These are phyloP conservation scores for Ichneumon xanthorius DNA, from an alignment of 2,888 invertebrate species.

Conservation along the genomic window DNA sequence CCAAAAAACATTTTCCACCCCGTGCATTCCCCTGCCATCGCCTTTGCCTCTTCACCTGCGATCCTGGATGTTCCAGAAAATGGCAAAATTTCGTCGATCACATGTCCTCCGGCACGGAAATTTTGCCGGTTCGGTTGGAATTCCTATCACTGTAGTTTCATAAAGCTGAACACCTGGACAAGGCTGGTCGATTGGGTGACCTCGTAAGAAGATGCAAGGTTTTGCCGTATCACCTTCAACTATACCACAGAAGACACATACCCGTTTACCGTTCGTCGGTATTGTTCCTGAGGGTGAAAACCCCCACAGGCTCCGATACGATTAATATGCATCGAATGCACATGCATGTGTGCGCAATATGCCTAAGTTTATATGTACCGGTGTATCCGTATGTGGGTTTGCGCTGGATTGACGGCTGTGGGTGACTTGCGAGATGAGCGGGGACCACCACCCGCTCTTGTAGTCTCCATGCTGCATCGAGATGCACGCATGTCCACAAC, in stretches of 20 bases:
- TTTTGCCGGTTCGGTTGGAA: background rate
- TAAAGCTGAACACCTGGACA: background rate
- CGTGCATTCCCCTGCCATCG: background rate
- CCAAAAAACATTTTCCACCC: background rate
- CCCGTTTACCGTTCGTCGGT: background rate
- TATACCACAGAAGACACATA: background rate
- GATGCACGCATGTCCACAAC: conserved; percentile 27
- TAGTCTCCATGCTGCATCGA: conserved; percentile 33
- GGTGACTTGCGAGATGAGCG: conserved; percentile 73
- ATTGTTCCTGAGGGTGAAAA: background rate
- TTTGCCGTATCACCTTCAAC: background rate
- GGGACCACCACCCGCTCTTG: conserved; percentile 39
- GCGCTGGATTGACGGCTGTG: conserved; percentile 78
- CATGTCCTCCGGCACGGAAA: background rate
- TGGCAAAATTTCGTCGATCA: background rate
- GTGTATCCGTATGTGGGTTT: conserved; percentile 71
- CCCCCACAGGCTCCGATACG: conserved; percentile 72
- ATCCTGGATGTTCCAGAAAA: background rate
- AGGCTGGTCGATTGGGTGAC: background rate
- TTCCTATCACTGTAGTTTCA: background rate
- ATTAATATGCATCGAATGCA: conserved; percentile 75
- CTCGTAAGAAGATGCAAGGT: background rate
- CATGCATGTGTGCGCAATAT: background rate
- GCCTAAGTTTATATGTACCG: conserved; percentile 3
- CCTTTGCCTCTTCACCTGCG: too few relatives aligned